Base-by-base conservation (phyloP, 2,888 invertebrate genomes). In the Tetrapedia diversipes region DNA sequence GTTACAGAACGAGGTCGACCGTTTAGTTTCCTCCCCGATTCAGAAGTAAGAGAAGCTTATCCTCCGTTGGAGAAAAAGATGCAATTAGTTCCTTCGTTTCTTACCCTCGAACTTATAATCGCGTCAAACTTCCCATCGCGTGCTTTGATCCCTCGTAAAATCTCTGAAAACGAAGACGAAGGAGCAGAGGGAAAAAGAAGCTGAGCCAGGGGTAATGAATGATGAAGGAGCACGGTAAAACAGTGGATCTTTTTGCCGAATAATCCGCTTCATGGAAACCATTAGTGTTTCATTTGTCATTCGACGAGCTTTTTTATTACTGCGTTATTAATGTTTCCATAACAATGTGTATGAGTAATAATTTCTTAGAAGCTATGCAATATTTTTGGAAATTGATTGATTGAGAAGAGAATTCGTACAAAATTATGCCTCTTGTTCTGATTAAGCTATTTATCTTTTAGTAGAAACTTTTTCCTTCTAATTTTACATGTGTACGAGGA, bases 1-100 rank as follows among this genome's bases (percentile, higher is more conserved):
- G 68, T 47, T 34, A 16, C 19, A 54, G 14, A 65, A 49, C 65
- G 47, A 37, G 76, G 76, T 53, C 53, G 61, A 51, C 24, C 61
- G 69, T 56, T 79, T 39, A 43, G 69, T 72, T 70, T 60, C 16
- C 45, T 37, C 29, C 47, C 27, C 51, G 37, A 45, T 29, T 39
- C 32, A 27, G 16, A 22, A 29, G 63, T 19, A 54, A n/a, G 8
- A 14, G 37, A 47, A 53, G 39, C 56, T 65, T 22, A 53, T 39
- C 51, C 45, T 73, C 49, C 14, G 54, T 63, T 39, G 16, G 22
- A n/a, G 70, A 70, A 57, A 70, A 79, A 70, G 74, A 76, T 69
- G 82, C 77, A 83, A 84, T 83, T 83, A 81, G 61, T 65, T 39
- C 34, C 57, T 47, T 56, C 71, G 74, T 63, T 82, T 84, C 73